Conservation (phyloP, 2,113 vertebrate species). For the Calonectris borealis region DNA sequence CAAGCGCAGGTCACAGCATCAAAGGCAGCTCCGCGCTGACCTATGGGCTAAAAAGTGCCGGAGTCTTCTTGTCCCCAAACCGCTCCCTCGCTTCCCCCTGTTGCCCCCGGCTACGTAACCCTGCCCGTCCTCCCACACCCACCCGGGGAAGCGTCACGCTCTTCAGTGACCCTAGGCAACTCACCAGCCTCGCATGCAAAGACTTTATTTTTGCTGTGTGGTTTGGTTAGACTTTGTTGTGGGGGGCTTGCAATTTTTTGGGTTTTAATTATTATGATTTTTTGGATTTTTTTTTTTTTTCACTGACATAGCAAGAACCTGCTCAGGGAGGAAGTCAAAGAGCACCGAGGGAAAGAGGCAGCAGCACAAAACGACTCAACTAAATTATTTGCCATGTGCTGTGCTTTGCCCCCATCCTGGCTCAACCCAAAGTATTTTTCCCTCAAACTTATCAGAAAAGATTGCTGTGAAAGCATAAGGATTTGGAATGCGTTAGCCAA, state of each 20-base stretch:
- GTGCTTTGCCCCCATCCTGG: background rate
- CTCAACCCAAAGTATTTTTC: background rate
- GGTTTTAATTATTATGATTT: background rate
- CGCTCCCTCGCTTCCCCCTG: fast-evolving
- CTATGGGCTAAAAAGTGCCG: fast-evolving
- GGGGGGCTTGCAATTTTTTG: background rate
- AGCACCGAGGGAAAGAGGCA: background rate
- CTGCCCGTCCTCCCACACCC: too few relatives aligned
- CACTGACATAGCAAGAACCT: background rate
- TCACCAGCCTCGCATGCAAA: background rate
- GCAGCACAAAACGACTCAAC: background rate
- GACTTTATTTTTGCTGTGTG: background rate
- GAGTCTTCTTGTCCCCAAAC: background rate
- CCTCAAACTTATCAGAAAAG: background rate
- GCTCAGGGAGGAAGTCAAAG: background rate
- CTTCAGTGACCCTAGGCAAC: background rate
- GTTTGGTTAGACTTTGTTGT: background rate
- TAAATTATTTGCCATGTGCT: background rate
- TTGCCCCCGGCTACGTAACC: background rate
- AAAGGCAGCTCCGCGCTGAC: background rate
- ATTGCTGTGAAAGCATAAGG: background rate
- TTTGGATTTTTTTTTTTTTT: background rate
- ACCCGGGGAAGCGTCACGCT: background rate
- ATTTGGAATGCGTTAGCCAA: background rate
- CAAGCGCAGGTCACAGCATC: background rate